A percentile compares a stretch with the other conserved stretches of the same genome.
Evolutionary conservation across 2,113 vertebrate species (phyloP).

Genomic region (Lamprotornis superbus): DNA sequence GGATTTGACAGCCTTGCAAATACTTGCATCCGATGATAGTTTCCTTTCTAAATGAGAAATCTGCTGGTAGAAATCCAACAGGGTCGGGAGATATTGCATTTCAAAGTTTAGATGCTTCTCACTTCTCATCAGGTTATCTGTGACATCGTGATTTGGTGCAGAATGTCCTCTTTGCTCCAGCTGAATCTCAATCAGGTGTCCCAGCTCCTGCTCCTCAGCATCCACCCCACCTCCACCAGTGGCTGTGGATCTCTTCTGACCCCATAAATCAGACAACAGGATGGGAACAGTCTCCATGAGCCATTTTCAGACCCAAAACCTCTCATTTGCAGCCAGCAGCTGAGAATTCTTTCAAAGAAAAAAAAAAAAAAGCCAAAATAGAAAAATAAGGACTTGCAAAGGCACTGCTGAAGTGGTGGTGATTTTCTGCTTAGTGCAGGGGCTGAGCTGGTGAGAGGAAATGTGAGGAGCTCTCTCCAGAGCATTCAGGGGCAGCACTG

Average conservation of each 20-base stretch:
- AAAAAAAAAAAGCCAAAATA: rapidly evolving
- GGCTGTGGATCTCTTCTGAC: not conserved
- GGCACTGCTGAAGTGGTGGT: rapidly evolving
- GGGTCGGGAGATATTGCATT: not conserved
- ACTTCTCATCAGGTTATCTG: not conserved
- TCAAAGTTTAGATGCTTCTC: not conserved
- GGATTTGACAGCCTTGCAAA: conserved; percentile 19
- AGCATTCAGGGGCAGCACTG: not conserved
- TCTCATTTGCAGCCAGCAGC: not conserved
- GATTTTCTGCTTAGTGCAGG: not conserved
- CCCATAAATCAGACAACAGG: not conserved
- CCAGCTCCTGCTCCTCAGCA: not conserved
- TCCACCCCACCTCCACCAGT: not conserved
- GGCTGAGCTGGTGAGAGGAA: not conserved
- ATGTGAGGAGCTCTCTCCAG: not conserved
- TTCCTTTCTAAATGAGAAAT: conserved; percentile 15
- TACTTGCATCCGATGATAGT: not conserved
- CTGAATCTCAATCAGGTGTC: not conserved
- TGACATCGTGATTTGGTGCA: not conserved
- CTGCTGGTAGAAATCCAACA: not conserved
- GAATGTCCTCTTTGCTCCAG: not conserved
- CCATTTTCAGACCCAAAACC: not conserved
- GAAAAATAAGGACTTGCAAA: not conserved
- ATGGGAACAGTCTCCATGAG: not conserved
- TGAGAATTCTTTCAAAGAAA: not conserved